phyloP scores from a whole-genome alignment of 2,113 vertebrate genomes.

The Tetrao urogallus region DNA sequence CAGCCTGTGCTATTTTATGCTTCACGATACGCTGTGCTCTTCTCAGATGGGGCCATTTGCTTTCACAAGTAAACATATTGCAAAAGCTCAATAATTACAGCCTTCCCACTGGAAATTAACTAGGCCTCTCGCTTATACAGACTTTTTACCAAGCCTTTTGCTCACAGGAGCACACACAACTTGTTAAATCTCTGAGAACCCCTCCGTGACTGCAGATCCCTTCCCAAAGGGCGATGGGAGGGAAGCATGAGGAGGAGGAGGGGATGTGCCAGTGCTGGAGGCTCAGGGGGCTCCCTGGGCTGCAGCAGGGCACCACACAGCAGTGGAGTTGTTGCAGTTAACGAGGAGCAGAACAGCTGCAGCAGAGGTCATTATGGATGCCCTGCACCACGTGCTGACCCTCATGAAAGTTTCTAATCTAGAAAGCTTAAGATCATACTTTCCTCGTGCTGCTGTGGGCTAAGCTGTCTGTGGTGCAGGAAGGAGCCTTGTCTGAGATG shows the following conservation, averaged over 20 bases:
- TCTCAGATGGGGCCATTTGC: not conserved
- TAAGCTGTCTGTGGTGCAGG: not conserved
- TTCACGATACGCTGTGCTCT: not conserved
- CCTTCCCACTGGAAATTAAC: not conserved
- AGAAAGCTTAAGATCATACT: not conserved
- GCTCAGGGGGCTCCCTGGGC: no score
- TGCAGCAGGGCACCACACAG: not conserved
- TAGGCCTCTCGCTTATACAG: not conserved
- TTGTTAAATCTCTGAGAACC: fast-evolving
- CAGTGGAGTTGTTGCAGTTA: fast-evolving
- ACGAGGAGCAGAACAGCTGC: fast-evolving
- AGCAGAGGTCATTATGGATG: not conserved
- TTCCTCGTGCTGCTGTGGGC: not conserved
- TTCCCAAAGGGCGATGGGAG: not conserved
- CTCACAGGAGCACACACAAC: not conserved
- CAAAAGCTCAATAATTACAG: not conserved
- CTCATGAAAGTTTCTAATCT: not conserved
- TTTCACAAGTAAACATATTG: not conserved
- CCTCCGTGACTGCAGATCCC: fast-evolving
- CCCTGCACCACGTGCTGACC: not conserved
- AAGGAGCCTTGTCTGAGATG: not conserved
- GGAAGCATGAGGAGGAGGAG: fast-evolving
- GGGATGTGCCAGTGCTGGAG: no score
- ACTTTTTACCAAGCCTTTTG: not conserved
- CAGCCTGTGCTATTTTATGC: not conserved